phyloP scores from a whole-genome alignment of 2,888 invertebrate genomes.

The Diplolepis rosae region DNA sequence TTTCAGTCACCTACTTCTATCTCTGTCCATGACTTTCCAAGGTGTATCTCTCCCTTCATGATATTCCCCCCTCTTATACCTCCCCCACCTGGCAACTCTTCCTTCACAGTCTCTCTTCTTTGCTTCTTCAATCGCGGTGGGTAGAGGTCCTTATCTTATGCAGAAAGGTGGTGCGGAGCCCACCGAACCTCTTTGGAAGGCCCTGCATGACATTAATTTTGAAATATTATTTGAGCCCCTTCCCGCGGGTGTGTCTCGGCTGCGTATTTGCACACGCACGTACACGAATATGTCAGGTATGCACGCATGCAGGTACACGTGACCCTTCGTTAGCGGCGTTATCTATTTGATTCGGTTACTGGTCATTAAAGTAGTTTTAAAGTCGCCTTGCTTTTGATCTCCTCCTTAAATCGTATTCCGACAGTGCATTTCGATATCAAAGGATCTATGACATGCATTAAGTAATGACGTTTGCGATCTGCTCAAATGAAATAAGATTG shows the following conservation, averaged over 20 bases:
- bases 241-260: slow-evolving; percentile 42
- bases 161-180: slow-evolving; percentile 21
- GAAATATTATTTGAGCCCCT: slow-evolving; percentile 68
- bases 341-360: slow-evolving; percentile 22
- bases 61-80: not conserved
- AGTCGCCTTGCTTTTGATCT: slow-evolving; percentile 13
- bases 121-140: slow-evolving; percentile 22
- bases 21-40: slow-evolving; percentile 1
- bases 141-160: slow-evolving; percentile 8
- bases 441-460: not conserved
- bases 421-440: not conserved
- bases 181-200: slow-evolving; percentile 59
- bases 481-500: not conserved
- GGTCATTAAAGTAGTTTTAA: slow-evolving; percentile 16
- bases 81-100: not conserved
- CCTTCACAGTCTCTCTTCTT: not conserved
- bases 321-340: slow-evolving; percentile 15
- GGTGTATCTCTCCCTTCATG: not conserved
- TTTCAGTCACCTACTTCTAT: slow-evolving; percentile 4
- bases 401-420: not conserved
- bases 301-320: slow-evolving; percentile 17
- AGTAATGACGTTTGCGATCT: not conserved
- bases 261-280: slow-evolving; percentile 38
- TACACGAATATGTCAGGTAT: not conserved
- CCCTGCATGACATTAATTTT: slow-evolving; percentile 69